phyloP scores from a whole-genome alignment of 1,140 invertebrate species.

The Drosophila subpulchrella region DNA sequence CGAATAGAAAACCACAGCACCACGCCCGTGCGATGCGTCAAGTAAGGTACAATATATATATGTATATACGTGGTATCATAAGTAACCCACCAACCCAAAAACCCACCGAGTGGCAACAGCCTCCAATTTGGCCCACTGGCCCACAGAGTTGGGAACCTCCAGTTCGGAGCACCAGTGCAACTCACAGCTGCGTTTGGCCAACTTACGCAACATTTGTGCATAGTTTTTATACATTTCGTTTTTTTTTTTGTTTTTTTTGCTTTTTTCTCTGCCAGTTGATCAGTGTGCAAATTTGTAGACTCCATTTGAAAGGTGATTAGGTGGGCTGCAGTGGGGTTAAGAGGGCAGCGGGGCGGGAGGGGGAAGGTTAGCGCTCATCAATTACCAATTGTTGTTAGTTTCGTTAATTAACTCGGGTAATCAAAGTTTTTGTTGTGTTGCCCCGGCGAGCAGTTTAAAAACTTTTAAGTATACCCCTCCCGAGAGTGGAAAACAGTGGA shows the following conservation, averaged over 20 bases:
- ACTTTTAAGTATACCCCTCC: constrained; percentile 9
- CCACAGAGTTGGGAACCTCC: constrained; percentile 35
- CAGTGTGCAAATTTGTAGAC: constrained; percentile 49
- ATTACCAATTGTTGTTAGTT: constrained; percentile 71
- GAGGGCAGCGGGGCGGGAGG: not conserved
- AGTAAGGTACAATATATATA: not conserved
- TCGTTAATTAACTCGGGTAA: constrained; percentile 72
- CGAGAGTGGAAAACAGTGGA: not conserved
- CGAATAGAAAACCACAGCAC: constrained; percentile 35
- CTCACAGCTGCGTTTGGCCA: constrained; percentile 53
- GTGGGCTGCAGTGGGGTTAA: not conserved
- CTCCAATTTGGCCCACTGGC: constrained; percentile 43
- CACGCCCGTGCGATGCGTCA: constrained; percentile 56
- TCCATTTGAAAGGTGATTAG: constrained; percentile 58
- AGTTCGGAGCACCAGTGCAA: constrained; percentile 18
- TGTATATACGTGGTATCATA: constrained; percentile 1
- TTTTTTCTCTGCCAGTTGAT: constrained; percentile 20
- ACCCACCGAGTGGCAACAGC: constrained; percentile 13
- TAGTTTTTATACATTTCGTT: constrained; percentile 12
- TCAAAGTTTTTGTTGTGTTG: constrained; percentile 42
- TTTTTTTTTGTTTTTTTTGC: not conserved
- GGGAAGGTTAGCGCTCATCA: constrained; percentile 52
- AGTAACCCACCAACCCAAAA: constrained; percentile 6
- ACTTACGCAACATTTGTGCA: constrained; percentile 51
- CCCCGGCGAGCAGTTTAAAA: constrained; percentile 18